phyloP scores from a whole-genome alignment of 1,140 invertebrate species.

The Choristoneura fumiferana region DNA sequence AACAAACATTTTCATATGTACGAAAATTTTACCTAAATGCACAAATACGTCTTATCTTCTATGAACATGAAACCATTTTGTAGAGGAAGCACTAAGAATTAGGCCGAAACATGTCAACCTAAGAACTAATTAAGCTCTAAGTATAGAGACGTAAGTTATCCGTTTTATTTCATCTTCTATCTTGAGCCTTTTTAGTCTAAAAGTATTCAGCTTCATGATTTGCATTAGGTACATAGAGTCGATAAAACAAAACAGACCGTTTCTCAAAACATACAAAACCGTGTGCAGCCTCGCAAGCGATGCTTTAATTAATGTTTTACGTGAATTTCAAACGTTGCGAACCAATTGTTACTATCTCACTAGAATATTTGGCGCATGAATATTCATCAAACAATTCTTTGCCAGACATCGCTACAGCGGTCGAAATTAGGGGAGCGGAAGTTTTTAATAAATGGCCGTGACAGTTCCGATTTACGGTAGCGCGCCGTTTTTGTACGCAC shows the following conservation, averaged over 20 bases:
- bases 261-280: background rate
- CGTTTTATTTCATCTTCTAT: no score
- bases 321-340: background rate
- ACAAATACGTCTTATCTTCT: no score
- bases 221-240: no score
- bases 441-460: conserved; percentile 33
- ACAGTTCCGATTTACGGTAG: conserved; percentile 35
- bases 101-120: no score
- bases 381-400: conserved; percentile 34
- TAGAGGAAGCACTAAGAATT: no score
- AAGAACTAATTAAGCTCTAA: no score
- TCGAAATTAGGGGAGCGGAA: conserved; percentile 23
- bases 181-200: no score
- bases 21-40: no score
- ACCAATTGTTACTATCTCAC: conserved; percentile 14
- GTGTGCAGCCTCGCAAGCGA: background rate
- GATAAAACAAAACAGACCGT: background rate
- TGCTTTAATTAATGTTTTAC: conserved; percentile 7
- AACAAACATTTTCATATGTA: no score
- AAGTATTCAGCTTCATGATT: no score
- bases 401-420: conserved; percentile 14
- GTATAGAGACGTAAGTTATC: no score
- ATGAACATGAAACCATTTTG: no score
- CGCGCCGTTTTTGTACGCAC: conserved; percentile 1
- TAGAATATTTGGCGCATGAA: conserved; percentile 26